Conservation (phyloP, 2,113 vertebrate genomes). For the Cochlearius cochlearius region DNA sequence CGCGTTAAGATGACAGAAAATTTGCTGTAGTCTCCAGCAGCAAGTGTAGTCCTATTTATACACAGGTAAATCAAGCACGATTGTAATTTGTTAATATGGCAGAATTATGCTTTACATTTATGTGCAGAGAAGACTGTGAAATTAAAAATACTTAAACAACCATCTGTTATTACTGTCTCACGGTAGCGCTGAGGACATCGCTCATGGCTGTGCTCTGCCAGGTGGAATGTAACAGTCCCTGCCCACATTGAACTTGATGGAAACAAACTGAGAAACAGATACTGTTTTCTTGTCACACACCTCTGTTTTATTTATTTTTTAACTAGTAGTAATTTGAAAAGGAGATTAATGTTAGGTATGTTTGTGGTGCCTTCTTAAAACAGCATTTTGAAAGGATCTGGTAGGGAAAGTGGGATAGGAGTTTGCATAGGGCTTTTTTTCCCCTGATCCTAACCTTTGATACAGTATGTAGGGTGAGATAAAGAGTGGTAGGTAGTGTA, state of each 20-base stretch:
- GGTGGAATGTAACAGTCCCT: not conserved
- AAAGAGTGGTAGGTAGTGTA: not conserved
- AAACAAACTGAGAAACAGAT: not conserved
- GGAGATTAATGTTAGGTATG: not conserved
- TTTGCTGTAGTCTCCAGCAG: not conserved
- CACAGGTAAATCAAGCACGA: not conserved
- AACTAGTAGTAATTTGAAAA: not conserved
- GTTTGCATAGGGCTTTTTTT: not conserved
- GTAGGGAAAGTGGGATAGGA: not conserved
- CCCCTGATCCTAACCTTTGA: not conserved
- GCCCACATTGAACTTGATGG: not conserved
- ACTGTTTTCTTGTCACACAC: not conserved
- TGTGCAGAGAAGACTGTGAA: not conserved
- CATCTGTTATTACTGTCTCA: not conserved
- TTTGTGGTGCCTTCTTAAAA: not conserved
- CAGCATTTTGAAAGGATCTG: not conserved
- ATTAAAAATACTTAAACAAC: not conserved
- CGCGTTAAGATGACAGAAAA: not conserved
- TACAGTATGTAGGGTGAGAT: not conserved
- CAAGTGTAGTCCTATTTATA: not conserved
- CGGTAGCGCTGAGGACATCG: fast-evolving
- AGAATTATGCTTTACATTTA: not conserved
- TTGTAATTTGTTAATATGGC: not conserved
- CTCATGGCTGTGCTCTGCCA: not conserved
- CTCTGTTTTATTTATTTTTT: not conserved